A percentile compares a stretch with the other conserved stretches of the same genome.
Conservation (phyloP, 2,888 invertebrate species). For the Drosophila neutralis region DNA sequence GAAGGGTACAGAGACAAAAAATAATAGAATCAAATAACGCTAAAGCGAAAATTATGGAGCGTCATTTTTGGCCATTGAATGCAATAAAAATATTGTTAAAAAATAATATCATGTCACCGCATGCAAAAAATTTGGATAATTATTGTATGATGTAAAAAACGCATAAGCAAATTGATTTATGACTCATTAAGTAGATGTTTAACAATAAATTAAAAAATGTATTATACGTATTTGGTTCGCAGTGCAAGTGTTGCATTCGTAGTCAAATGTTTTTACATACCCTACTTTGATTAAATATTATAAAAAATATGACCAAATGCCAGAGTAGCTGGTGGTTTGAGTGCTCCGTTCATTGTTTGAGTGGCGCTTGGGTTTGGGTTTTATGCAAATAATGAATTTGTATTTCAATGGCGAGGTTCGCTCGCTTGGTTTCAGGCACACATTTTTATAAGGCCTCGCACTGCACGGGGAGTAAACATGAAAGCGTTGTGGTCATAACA, state of each 20-base stretch:
- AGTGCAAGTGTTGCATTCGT: not conserved
- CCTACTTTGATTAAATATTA: not conserved
- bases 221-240: not conserved
- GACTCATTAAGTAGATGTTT: not conserved
- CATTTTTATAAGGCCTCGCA: constrained; percentile 50
- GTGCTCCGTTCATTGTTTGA: constrained; percentile 38
- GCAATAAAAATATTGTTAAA: not conserved
- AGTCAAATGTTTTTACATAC: not conserved
- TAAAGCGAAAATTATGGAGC: not conserved
- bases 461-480: constrained; percentile 21
- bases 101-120: not conserved
- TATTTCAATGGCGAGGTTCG: constrained; percentile 44
- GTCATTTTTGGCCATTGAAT: not conserved
- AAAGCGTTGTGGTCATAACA: constrained; percentile 63
- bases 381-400: constrained; percentile 61
- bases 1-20: constrained; percentile 30
- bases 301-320: constrained; percentile 40
- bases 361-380: constrained; percentile 52
- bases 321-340: constrained; percentile 18
- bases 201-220: not conserved
- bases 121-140: not conserved
- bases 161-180: not conserved
- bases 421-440: constrained; percentile 16
- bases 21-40: constrained; percentile 1
- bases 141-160: not conserved